Evolutionary conservation across 2,113 vertebrate species (phyloP).

Genomic region (Ictalurus furcatus): DNA sequence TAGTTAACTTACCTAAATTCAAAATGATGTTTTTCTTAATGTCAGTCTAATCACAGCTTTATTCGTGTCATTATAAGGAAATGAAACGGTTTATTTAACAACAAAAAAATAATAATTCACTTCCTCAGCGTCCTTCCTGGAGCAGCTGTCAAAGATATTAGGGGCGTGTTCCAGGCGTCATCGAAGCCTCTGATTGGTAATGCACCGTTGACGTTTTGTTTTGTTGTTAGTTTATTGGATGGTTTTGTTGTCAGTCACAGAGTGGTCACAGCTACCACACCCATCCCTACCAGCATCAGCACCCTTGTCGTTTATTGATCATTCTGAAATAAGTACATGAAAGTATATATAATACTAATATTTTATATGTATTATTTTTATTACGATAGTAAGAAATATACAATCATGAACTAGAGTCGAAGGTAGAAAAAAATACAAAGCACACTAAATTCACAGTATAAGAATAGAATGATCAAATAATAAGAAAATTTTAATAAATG

Average conservation of each 20-base stretch:
- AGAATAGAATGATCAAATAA: no score
- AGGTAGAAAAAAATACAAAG: not conserved
- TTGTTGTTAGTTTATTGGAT: constrained; percentile 55
- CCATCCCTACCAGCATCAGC: constrained; percentile 33
- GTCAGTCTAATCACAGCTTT: not conserved
- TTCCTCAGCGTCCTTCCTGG: constrained; percentile 18
- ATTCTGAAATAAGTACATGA: not conserved
- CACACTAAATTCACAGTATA: not conserved
- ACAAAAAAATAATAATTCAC: not conserved
- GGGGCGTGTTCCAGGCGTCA: constrained; percentile 24
- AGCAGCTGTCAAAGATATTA: constrained; percentile 10
- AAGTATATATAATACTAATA: not conserved
- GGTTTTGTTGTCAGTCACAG: not conserved
- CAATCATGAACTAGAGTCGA: not conserved
- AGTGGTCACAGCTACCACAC: not conserved
- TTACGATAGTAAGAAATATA: not conserved
- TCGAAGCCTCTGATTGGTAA: constrained; percentile 56
- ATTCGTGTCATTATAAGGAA: not conserved
- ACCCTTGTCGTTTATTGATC: not conserved
- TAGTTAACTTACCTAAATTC: constrained; percentile 10
- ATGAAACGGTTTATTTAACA: not conserved
- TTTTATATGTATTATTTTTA: not conserved
- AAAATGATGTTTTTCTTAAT: not conserved
- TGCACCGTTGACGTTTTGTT: not conserved
- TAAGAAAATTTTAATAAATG: no score